Conservation (phyloP, 2,113 vertebrate species). For the Cheilinus undulatus region DNA sequence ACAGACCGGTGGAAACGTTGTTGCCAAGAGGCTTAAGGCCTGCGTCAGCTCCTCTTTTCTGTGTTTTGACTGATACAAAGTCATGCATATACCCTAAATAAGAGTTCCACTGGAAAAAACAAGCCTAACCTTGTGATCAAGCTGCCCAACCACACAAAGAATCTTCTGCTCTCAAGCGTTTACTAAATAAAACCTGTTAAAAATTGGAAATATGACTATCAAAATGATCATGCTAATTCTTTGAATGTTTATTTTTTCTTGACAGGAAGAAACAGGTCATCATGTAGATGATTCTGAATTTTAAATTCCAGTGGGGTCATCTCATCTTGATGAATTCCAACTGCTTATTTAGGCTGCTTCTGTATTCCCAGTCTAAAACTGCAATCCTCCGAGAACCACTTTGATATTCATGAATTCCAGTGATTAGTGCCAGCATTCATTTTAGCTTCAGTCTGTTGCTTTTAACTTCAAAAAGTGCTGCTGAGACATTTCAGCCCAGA, state of each 20-base stretch:
- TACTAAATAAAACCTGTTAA: not conserved
- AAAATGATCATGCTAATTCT: not conserved
- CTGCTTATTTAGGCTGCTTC: constrained; percentile 30
- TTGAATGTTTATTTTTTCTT: not conserved
- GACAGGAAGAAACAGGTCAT: not conserved
- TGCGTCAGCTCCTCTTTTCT: too few relatives aligned
- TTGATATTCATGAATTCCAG: constrained; percentile 56
- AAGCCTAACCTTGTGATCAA: too few relatives aligned
- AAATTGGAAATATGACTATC: not conserved
- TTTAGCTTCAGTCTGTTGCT: constrained; percentile 56
- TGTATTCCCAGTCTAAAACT: constrained; percentile 5
- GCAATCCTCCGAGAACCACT: constrained; percentile 27
- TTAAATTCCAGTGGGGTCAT: constrained; percentile 9
- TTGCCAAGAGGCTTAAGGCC: too few relatives aligned
- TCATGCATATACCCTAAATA: too few relatives aligned
- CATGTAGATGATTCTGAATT: constrained; percentile 3
- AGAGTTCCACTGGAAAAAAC: too few relatives aligned
- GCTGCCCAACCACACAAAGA: too few relatives aligned
- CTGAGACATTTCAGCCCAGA: constrained; percentile 40
- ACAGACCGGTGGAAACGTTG: too few relatives aligned
- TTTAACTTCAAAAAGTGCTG: constrained; percentile 62
- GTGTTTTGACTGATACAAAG: too few relatives aligned
- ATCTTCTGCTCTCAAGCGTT: not conserved
- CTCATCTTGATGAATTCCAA: not conserved
- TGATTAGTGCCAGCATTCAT: constrained; percentile 48